These are phyloP conservation scores for Meghimatium bilineatum DNA, from an alignment of 2,888 invertebrate genomes.

Conservation along the genomic window DNA sequence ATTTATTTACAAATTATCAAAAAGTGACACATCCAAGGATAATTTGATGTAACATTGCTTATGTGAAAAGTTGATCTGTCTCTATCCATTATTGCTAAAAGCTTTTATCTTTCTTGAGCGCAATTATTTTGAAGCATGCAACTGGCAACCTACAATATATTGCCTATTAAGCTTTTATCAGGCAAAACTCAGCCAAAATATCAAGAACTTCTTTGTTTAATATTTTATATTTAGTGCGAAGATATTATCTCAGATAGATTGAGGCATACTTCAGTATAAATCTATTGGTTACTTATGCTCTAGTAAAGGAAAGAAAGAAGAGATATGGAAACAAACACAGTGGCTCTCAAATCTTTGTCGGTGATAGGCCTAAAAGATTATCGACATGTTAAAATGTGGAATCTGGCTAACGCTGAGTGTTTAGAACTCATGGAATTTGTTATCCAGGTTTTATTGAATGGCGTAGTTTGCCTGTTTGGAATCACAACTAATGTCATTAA, in stretches of 20 bases:
- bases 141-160: too few species aligned
- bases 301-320: not conserved
- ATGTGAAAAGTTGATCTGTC: too few species aligned
- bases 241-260: not conserved
- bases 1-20: too few species aligned
- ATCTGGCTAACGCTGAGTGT: not conserved
- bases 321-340: not conserved
- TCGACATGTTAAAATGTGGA: not conserved
- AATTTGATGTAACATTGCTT: too few species aligned
- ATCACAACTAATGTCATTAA: constrained; percentile 1
- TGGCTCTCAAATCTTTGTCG: not conserved
- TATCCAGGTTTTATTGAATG: not conserved
- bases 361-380: too few species aligned
- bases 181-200: not conserved
- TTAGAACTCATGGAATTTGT: constrained; percentile 8
- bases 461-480: constrained; percentile 5
- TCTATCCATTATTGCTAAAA: too few species aligned
- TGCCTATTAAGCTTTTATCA: not conserved
- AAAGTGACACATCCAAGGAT: too few species aligned
- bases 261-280: not conserved
- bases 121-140: too few species aligned
- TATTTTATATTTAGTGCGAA: not conserved
- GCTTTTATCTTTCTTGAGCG: too few species aligned
- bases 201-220: not conserved
- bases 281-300: not conserved